Base-by-base conservation (phyloP, 2,113 vertebrate species). In the Epinephelus lanceolatus region DNA sequence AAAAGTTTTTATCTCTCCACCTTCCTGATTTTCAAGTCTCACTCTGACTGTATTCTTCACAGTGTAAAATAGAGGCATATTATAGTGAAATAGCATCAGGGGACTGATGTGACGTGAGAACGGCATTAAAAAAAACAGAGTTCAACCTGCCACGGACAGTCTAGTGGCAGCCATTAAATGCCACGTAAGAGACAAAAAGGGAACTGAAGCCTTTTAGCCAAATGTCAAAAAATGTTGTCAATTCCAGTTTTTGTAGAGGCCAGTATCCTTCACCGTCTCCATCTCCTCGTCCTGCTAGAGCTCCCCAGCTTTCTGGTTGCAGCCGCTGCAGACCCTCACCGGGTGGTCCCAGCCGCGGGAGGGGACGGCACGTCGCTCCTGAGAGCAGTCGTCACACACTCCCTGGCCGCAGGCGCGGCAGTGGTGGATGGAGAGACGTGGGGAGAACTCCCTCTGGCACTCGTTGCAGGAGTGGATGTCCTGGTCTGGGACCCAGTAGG, bases 311-410 rank as follows among this genome's bases (percentile, higher is more conserved):
- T 98, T 99, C 95, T 99, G 97, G 96, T 94, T 96, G 95, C 98
- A 99, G 82, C 95, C 94, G 87, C 95, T 95, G 90, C 98, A 99
- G 78, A 99, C 97, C 86, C 98, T 95, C 81, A 99, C 98, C 0
- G 97, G 97, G 92, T 99, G 98, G 95, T 99, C 98, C 98, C 98
- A 99, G 78, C 98, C 98, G 0, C 98, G 95, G 21, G 98, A 98
- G 21, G 98, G 98, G 81, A 99, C 98, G 0, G 97, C 80, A 65
- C 98, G 95, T 23, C 97, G 96, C 85, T 97, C 97, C 0, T 96
- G 96, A 1, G 98, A 99, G 88, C 98, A 99, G 81, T 98, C 97
- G 0, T 97, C 96, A 6, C 98, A 99, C 94, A 99, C 98, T 6
- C 98, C 98, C 94, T 99, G 97, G 62, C 98, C 98, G 0, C 98